Evolutionary conservation across 2,113 vertebrate genomes (phyloP).

Genomic region (Lepisosteus oculatus): DNA sequence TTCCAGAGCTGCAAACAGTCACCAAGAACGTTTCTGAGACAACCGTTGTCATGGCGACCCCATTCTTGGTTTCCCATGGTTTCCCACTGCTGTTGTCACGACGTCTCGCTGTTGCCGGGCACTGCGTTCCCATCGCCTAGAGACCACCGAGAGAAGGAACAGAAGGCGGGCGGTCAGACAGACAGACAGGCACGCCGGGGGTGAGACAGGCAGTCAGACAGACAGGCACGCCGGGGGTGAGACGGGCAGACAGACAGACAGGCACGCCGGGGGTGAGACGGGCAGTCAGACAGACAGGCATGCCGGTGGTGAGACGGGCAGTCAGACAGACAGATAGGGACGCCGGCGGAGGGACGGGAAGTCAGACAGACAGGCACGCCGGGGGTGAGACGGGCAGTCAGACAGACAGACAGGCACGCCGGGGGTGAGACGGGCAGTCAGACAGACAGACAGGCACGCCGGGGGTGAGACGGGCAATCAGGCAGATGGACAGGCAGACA

Average conservation of each 20-base stretch:
- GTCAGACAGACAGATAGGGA: neutral
- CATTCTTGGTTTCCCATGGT: slow-evolving; percentile 4
- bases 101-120: slow-evolving; percentile 47
- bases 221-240: slow-evolving; percentile 24
- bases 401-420: no score
- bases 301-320: no score
- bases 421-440: neutral
- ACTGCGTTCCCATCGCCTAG: slow-evolving; percentile 52
- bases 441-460: neutral
- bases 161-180: neutral
- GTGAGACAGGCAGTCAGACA: no score
- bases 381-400: no score
- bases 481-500: no score
- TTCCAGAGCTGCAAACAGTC: no score
- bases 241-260: neutral
- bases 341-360: accelerated
- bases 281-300: no score
- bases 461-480: no score
- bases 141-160: neutral
- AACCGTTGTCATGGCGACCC: slow-evolving; percentile 12
- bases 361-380: no score
- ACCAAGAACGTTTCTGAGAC: no score
- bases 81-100: slow-evolving; percentile 47
- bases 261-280: neutral
- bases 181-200: neutral